Base-by-base conservation (phyloP, 1,140 invertebrate genomes). In the Phenacoccus solenopsis region DNA sequence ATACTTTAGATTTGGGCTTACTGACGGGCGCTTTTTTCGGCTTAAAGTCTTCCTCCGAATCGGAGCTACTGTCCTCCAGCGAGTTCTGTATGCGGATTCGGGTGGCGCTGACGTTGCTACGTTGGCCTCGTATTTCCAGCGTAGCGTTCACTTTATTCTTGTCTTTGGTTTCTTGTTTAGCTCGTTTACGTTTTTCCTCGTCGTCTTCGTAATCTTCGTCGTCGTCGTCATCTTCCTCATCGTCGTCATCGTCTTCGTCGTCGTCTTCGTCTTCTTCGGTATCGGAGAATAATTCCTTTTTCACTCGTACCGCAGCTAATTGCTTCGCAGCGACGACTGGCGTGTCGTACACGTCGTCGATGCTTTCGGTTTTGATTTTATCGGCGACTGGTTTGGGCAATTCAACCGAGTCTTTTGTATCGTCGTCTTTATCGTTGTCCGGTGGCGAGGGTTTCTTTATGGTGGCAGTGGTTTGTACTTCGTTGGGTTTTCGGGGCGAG, bases 71-170 rank as follows among this genome's bases (percentile, higher is more conserved):
- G 7, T 64, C 59, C 59, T 64, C 59, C 21, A 64, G 25, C 59
- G 25, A 27, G 25, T 64, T 64, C 21, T 64, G 59, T 64, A 64
- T 64, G 4, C 59, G 59, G 22, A 64, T 64, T 3, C 59, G 59
- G 16, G 59, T 64, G 10, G 59, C 25, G 21, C 59, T 16, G 22
- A 64, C 21, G 25, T 64, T 64, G 16, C 59, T 64, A 64, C 59
- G 59, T 24, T 64, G 59, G 16, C 20, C 59, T 25, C 59, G 10
- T 10, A 24, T 5, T 20, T 64, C 25, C 20, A 25, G 4, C 13
- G 25, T 9, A 1, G 10, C 25, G 16, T 64, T 25, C 9, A 25
- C 2, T 24, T 64, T 64, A 4, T 20, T 16, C 9, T 10, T 27
- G 12, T 22, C 3, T 27, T 16, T 27, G 21, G 21, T 16, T 1